phyloP scores from a whole-genome alignment of 1,140 invertebrate species.

The Holotrichia oblita region DNA sequence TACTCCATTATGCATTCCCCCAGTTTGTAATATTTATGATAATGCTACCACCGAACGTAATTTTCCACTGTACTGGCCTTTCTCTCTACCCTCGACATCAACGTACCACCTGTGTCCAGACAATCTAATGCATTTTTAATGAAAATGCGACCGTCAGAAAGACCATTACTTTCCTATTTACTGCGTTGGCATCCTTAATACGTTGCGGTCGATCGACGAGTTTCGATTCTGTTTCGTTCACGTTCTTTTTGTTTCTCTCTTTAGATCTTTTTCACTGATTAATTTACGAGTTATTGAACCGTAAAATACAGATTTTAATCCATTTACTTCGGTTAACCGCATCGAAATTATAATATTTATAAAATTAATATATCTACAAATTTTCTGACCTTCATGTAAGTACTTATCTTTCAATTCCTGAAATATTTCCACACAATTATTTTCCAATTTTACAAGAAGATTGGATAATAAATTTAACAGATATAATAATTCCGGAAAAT shows the following conservation, averaged over 20 bases:
- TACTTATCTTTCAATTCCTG: too few species aligned
- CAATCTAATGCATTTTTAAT: background rate
- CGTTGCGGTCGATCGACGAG: background rate
- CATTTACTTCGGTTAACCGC: background rate
- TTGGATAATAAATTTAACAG: too few species aligned
- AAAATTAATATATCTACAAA: too few species aligned
- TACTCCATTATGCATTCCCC: conserved; percentile 2
- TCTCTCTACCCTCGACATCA: background rate
- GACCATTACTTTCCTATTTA: background rate
- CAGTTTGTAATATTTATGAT: conserved; percentile 9
- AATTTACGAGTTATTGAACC: background rate
- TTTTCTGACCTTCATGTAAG: too few species aligned
- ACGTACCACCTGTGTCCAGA: background rate
- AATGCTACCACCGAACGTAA: background rate
- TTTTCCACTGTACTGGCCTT: background rate
- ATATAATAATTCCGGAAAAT: too few species aligned
- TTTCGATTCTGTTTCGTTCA: background rate
- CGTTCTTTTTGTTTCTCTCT: background rate
- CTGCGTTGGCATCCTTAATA: background rate
- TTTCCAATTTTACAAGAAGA: too few species aligned
- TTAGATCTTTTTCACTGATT: background rate
- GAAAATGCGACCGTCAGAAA: background rate
- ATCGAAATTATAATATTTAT: too few species aligned
- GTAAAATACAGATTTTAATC: background rate
- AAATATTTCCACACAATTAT: too few species aligned